These are phyloP conservation scores for Melanotaenia maccullochi DNA, from an alignment of 2,797 vertebrate genomes.

Conservation along the genomic window DNA sequence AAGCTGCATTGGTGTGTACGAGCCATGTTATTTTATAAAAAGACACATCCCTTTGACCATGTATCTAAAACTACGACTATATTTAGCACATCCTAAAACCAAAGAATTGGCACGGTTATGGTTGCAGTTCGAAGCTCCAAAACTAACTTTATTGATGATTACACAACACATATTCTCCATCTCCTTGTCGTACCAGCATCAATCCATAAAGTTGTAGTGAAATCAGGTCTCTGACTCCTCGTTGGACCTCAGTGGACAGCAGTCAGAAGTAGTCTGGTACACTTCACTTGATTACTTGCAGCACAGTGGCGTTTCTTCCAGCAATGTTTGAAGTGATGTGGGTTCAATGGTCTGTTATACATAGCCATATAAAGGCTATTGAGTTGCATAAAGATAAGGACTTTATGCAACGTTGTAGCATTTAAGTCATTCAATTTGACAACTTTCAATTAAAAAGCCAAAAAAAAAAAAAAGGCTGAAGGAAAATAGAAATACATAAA, in stretches of 20 bases:
- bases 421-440: neutral
- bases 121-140: neutral
- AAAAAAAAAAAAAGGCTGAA: too few species aligned
- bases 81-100: neutral
- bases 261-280: neutral
- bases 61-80: too few species aligned
- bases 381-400: too few species aligned
- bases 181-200: neutral
- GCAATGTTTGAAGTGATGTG: neutral
- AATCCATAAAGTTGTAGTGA: neutral
- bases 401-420: neutral
- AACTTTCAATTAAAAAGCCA: too few species aligned
- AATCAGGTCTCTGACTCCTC: neutral
- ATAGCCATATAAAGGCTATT: neutral
- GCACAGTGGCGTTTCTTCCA: neutral
- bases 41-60: neutral
- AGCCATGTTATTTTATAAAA: constrained; percentile 3
- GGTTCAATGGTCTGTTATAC: neutral
- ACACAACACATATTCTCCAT: neutral
- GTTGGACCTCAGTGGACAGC: neutral
- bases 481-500: too few species aligned
- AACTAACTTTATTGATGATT: neutral
- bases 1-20: neutral
- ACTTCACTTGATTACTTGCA: neutral
- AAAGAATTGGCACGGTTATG: neutral